Evolutionary conservation across 2,888 invertebrate genomes (phyloP).

Genomic region (Drosophila maculinotata): DNA sequence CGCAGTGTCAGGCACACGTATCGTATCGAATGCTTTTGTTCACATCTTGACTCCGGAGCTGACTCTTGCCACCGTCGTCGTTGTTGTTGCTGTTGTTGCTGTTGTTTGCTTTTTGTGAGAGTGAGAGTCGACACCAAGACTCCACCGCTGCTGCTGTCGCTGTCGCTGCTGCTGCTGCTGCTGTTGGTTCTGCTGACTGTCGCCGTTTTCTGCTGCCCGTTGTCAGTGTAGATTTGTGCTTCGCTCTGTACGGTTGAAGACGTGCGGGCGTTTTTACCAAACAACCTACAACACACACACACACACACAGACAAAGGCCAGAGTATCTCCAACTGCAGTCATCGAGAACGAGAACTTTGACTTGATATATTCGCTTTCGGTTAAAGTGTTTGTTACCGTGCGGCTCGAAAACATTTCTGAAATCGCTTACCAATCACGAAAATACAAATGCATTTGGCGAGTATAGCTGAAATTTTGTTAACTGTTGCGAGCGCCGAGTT

Average conservation of each 20-base stretch:
- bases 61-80: slow-evolving; percentile 44
- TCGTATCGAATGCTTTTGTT: slow-evolving; percentile 73
- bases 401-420: slow-evolving; percentile 17
- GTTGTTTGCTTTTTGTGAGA: slow-evolving; percentile 40
- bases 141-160: slow-evolving; percentile 60
- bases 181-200: slow-evolving; percentile 53
- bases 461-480: slow-evolving; percentile 64
- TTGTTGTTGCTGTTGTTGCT: slow-evolving; percentile 5
- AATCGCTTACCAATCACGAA: slow-evolving; percentile 6
- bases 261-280: slow-evolving; percentile 69
- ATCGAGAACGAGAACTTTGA: slow-evolving; percentile 50
- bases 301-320: slow-evolving; percentile 20
- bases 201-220: slow-evolving; percentile 68
- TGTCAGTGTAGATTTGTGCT: slow-evolving; percentile 85
- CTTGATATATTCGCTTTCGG: slow-evolving; percentile 34
- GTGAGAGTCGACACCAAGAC: slow-evolving; percentile 60
- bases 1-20: slow-evolving; percentile 65
- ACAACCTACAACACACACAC: slow-evolving; percentile 26
- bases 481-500: slow-evolving; percentile 77
- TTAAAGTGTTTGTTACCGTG: slow-evolving; percentile 36
- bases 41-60: slow-evolving; percentile 57
- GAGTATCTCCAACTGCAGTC: slow-evolving; percentile 40
- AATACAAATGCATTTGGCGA: slow-evolving; percentile 7
- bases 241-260: slow-evolving; percentile 84
- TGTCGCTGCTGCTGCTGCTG: slow-evolving; percentile 49